Conservation (phyloP, 2,113 vertebrate genomes). For the Rhagologus leucostigma region DNA sequence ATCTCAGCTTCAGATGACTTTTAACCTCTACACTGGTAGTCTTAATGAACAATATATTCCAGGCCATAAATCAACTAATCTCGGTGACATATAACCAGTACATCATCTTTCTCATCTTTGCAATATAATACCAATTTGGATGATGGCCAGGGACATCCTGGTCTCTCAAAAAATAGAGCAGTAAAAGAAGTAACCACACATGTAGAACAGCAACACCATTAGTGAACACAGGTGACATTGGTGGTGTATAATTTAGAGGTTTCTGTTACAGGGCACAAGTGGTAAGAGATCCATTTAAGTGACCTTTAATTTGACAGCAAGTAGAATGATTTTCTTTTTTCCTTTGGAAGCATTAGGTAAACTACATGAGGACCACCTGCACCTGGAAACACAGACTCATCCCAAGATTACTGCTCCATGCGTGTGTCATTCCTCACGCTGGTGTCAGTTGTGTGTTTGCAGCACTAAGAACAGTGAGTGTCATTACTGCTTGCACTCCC, state of each 20-base stretch:
- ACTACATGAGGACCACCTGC: not conserved
- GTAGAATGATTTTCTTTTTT: not conserved
- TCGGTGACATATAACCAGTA: not conserved
- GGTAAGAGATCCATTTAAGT: not conserved
- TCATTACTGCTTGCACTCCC: not conserved
- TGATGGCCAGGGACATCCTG: not conserved
- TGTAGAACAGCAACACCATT: not conserved
- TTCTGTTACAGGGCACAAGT: not conserved
- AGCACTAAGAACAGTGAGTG: not conserved
- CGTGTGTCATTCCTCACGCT: rapidly evolving
- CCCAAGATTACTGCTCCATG: rapidly evolving
- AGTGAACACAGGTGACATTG: not conserved
- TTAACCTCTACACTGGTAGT: not conserved
- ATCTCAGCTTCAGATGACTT: not conserved
- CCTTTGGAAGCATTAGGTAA: not conserved
- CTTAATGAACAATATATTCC: not conserved
- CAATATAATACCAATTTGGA: not conserved
- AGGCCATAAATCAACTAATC: not conserved
- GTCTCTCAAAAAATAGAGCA: not conserved
- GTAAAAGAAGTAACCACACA: not conserved
- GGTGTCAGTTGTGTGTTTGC: rapidly evolving
- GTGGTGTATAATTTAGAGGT: not conserved
- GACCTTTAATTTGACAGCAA: not conserved
- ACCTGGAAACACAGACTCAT: not conserved
- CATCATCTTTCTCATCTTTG: not conserved